Base-by-base conservation (phyloP, 2,797 vertebrate genomes). In the Serranus cabrilla region DNA sequence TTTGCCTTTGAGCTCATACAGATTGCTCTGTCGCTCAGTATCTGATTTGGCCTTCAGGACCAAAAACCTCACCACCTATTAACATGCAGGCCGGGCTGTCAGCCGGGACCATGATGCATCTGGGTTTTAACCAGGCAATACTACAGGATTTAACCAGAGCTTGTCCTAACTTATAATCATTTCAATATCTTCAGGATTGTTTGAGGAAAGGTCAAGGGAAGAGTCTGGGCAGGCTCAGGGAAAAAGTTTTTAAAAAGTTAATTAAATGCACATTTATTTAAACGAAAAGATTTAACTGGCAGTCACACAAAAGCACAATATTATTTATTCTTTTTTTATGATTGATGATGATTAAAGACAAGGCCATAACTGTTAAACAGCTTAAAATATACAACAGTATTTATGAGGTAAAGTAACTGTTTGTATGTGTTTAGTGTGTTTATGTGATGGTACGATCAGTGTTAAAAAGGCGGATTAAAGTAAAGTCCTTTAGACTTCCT, bases 1-100 rank as follows among this genome's bases (percentile, higher is more conserved):
- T 90, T 90, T 87, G 78, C 82, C 87, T 88, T 85, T 89, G 72
- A 89, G 86, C 84, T 90, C 75, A 50, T 54, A 78, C 84, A 85
- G 89, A 89, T 87, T 81, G 73, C 69, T 78, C 73, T 56, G 88
- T 81, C 47, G 50, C 79, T 77, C 55, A 5, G 61, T 82, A 87
- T 91, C 82, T 76, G 83, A 87, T 84, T 63, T 79, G 80, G 72
- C 76, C 57, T 43, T 40, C 17, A 27, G 59, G 60, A 45, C 39
- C 7, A 42, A 54, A 34, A 58, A 54, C 37, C 65, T 72, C 25
- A n/a, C 37, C 78, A 78, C 78, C 81, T 88, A 59, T 40, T 52
- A 62, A 72, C 50, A 50, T 17, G 42, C 27, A 20, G 2, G 5
- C 13, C n/a, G 2, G 17, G 6, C 45, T 20, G 37, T 60, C 1